Conservation (phyloP, 2,113 vertebrate species). For the Thinocorus orbignyianus region DNA sequence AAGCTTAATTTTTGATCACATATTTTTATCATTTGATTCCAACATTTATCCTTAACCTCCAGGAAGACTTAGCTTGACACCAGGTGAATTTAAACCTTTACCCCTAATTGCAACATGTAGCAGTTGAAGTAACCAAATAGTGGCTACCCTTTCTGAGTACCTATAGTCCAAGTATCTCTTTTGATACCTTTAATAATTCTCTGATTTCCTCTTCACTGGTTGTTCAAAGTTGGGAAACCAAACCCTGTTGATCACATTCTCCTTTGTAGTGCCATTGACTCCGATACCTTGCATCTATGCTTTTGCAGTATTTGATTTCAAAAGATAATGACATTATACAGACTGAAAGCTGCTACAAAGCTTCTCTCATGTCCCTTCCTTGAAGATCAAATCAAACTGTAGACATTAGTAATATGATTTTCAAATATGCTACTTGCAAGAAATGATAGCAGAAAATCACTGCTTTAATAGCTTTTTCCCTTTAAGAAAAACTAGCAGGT, state of each 20-base stretch:
- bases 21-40: neutral
- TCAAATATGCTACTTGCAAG: neutral
- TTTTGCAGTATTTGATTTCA: conserved; percentile 6
- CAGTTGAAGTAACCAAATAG: neutral
- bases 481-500: neutral
- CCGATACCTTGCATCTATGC: neutral
- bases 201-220: neutral
- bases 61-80: neutral
- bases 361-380: neutral
- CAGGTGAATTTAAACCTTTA: neutral
- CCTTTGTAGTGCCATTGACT: neutral
- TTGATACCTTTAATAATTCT: neutral
- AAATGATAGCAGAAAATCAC: neutral
- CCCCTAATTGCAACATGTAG: neutral
- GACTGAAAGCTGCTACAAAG: neutral
- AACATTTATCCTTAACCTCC: neutral
- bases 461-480: neutral
- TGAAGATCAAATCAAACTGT: neutral
- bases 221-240: neutral
- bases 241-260: neutral
- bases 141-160: neutral
- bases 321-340: neutral
- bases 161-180: fast-evolving
- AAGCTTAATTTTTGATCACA: fast-evolving
- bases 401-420: neutral